Percentiles rank a stretch among this genome's conserved stretches.
phyloP scores from a whole-genome alignment of 1,140 invertebrate genomes.

The Globodera rostochiensis region DNA sequence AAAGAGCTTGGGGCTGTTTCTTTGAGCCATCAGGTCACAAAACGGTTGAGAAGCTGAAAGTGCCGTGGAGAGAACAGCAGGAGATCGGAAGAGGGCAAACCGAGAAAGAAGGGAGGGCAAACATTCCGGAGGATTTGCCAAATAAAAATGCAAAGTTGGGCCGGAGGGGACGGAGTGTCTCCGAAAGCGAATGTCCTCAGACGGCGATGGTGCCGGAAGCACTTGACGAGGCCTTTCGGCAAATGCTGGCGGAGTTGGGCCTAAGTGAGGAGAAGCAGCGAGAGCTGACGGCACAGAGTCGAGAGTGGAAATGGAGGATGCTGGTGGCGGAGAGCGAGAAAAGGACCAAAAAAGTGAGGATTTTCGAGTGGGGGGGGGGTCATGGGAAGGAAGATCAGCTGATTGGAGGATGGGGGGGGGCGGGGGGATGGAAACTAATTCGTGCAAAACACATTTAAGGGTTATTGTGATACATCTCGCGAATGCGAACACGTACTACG shows the following conservation, averaged over 20 bases:
- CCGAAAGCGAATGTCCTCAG: not conserved
- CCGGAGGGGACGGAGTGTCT: not conserved
- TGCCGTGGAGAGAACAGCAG: not conserved
- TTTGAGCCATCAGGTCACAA: slow-evolving; percentile 11
- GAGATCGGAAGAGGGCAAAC: not conserved
- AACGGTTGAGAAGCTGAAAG: slow-evolving; percentile 5
- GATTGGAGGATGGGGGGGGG: no score
- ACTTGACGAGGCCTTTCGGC: slow-evolving; percentile 11
- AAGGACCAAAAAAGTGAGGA: not conserved
- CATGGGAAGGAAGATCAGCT: not conserved
- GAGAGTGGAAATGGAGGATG: slow-evolving; percentile 55
- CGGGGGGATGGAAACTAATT: not conserved
- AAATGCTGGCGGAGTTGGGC: slow-evolving; percentile 48
- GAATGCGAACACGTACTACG: not conserved
- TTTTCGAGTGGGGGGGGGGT: not conserved
- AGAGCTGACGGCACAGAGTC: slow-evolving; percentile 46
- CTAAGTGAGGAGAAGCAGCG: slow-evolving; percentile 48
- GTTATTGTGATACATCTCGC: not conserved
- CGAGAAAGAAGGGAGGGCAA: not conserved
- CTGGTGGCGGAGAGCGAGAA: slow-evolving; percentile 32
- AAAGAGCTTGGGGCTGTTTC: slow-evolving; percentile 48
- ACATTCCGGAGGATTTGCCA: not conserved
- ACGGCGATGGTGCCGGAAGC: not conserved
- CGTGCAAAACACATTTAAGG: not conserved
- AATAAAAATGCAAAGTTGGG: not conserved